Conservation (phyloP, 2,797 vertebrate species). For the Lithobates sylvaticus region DNA sequence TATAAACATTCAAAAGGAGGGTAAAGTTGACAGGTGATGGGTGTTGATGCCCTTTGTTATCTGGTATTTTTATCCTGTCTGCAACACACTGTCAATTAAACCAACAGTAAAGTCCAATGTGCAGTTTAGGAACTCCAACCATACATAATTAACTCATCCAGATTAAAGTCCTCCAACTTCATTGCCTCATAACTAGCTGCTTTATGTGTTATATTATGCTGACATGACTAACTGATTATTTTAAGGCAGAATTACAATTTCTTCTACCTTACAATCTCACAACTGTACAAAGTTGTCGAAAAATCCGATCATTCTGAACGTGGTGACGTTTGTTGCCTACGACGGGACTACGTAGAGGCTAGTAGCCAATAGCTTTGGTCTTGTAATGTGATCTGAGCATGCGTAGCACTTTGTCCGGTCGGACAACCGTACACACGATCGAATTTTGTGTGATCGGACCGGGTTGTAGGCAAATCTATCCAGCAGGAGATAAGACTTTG, state of each 20-base stretch:
- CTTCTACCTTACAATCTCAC: neutral
- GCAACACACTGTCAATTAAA: slow-evolving; percentile 11
- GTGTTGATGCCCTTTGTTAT: slow-evolving; percentile 28
- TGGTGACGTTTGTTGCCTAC: no score
- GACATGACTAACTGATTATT: neutral
- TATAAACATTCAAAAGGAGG: slow-evolving; percentile 46
- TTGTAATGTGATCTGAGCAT: no score
- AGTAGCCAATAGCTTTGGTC: no score
- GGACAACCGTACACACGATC: no score
- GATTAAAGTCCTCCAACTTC: slow-evolving; percentile 36
- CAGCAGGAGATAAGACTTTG: no score
- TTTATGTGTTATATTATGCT: slow-evolving; percentile 9
- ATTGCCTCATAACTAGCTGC: neutral
- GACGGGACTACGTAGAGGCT: no score
- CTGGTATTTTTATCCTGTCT: slow-evolving; percentile 50
- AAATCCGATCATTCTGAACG: no score
- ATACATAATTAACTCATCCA: slow-evolving; percentile 22
- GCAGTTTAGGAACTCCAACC: slow-evolving; percentile 44
- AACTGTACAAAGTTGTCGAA: no score
- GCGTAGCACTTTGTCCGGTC: no score
- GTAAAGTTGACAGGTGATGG: slow-evolving; percentile 39
- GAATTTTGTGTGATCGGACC: no score
- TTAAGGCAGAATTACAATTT: neutral
- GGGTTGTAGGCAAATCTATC: no score
- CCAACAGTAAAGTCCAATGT: slow-evolving; percentile 55